Evolutionary conservation across 2,888 invertebrate species (phyloP), one percentile per base, ranked within the genome.

Genomic region (Drosophila paucipuncta): DNA sequence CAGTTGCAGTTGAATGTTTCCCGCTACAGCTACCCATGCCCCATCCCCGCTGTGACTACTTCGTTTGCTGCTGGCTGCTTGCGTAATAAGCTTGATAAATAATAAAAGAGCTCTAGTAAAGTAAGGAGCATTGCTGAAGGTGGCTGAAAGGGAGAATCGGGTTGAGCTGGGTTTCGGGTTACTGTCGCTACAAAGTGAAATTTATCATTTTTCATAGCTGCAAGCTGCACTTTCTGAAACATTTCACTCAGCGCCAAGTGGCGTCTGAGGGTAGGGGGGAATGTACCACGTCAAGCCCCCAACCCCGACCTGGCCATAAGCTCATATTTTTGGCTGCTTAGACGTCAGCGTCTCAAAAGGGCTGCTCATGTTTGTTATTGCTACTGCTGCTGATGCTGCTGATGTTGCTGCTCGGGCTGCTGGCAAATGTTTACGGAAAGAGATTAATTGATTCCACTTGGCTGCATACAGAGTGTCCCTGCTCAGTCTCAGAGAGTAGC

Each of bases 361-460:
- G 33, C 57, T 69, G 49, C 65, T 66, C 78, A 60, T 77, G 64
- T 68, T 81, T 77, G 81, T 63, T 80, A 59, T 70, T 64, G 63
- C 68, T 55, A 68, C 66, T 83, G 69, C 62, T 76, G 78, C 80
- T 73, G 53, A 50, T 83, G 68, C 62, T 76, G 78, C 80, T 73
- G 53, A 50, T 71, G 54, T 53, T 65, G 75, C 52, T 70, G 57
- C 43, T 62, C 47, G 43, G 55, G 58, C 62, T 68, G 68, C 76
- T 86, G 86, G 90, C 87, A 89, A 85, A 90, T 90, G 90, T 86
- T 86, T 90, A 86, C 89, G 72, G 73, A 83, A 81, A 81, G 90
- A 89, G 88, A 89, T 89, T 89, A 89, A 89, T 89, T 89, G 88
- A 91, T 89, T 89, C 90, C 90, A 85, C 91, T 90, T 90, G 88